Conservation (phyloP, 2,888 invertebrate genomes). For the Trichopria drosophilae region DNA sequence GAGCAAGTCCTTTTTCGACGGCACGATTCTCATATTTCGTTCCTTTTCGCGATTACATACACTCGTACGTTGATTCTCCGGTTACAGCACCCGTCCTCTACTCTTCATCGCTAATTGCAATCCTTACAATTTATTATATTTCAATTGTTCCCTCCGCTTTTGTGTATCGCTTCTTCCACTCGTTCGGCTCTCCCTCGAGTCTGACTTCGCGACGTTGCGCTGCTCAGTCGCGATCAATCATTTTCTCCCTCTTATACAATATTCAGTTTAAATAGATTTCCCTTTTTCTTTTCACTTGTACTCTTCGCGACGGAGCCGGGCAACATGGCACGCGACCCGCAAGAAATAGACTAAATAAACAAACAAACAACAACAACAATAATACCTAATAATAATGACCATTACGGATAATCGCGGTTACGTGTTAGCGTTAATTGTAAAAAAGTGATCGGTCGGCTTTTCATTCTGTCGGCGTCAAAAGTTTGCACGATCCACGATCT, state of each 20-base stretch:
- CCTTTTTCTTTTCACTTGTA: background rate
- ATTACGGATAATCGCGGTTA: no score
- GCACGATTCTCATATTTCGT: background rate
- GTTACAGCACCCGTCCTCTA: conserved; percentile 30
- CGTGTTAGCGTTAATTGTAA: no score
- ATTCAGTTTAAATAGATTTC: background rate
- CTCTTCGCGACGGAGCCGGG: conserved; percentile 46
- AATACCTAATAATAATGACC: conserved; percentile 43
- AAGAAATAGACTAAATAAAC: conserved; percentile 50
- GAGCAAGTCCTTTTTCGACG: background rate
- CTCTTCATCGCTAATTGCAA: conserved; percentile 22
- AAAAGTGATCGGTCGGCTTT: no score
- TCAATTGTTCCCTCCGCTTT: background rate
- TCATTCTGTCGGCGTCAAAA: no score
- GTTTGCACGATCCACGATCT: no score
- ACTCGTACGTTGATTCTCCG: conserved; percentile 14
- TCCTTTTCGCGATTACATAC: conserved; percentile 6
- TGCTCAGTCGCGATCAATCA: conserved; percentile 40
- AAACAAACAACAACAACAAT: conserved; percentile 55
- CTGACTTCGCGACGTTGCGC: conserved; percentile 48
- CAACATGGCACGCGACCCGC: conserved; percentile 45
- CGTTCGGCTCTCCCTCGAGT: conserved; percentile 40
- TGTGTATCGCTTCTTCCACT: conserved; percentile 9
- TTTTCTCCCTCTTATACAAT: conserved; percentile 1
- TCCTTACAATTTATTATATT: conserved; percentile 17